Percentiles rank a stretch among this genome's conserved stretches.
Evolutionary conservation across 2,888 invertebrate genomes (phyloP).

Genomic region (Stenodema calcarata): DNA sequence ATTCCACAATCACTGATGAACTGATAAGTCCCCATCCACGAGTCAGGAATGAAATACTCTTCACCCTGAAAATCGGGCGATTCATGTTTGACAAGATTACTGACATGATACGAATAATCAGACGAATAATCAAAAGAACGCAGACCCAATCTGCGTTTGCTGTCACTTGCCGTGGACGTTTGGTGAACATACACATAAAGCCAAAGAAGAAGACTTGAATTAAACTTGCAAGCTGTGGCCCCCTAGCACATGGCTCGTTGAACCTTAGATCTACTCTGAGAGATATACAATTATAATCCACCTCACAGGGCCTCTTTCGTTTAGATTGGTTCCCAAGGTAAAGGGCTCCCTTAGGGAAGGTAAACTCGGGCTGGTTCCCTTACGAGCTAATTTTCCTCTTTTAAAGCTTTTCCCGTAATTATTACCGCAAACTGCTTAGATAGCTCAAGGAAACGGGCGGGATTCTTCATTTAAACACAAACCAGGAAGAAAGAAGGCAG

Average conservation of each 20-base stretch:
- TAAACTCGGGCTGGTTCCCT: background rate
- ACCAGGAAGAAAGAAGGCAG: background rate
- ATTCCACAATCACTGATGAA: too few relatives aligned
- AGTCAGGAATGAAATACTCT: too few relatives aligned
- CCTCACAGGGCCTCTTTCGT: background rate
- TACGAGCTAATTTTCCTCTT: constrained; percentile 8
- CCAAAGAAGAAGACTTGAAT: background rate
- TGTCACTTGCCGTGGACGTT: too few relatives aligned
- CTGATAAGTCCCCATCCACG: too few relatives aligned
- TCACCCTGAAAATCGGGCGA: too few relatives aligned
- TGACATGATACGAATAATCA: too few relatives aligned
- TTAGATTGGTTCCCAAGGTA: background rate
- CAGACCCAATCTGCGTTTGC: too few relatives aligned
- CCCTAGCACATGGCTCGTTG: background rate
- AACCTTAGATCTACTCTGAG: background rate
- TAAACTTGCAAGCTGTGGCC: background rate
- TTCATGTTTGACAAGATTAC: too few relatives aligned
- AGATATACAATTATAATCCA: background rate
- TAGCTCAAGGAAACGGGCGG: background rate
- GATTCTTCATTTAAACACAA: background rate
- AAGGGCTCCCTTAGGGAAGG: background rate
- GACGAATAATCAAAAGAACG: too few relatives aligned
- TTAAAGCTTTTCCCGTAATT: constrained; percentile 2
- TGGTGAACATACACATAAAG: background rate
- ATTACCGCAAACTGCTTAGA: background rate